These are phyloP conservation scores for Drosophila paulistorum DNA, from an alignment of 1,140 invertebrate species.

Conservation along the genomic window DNA sequence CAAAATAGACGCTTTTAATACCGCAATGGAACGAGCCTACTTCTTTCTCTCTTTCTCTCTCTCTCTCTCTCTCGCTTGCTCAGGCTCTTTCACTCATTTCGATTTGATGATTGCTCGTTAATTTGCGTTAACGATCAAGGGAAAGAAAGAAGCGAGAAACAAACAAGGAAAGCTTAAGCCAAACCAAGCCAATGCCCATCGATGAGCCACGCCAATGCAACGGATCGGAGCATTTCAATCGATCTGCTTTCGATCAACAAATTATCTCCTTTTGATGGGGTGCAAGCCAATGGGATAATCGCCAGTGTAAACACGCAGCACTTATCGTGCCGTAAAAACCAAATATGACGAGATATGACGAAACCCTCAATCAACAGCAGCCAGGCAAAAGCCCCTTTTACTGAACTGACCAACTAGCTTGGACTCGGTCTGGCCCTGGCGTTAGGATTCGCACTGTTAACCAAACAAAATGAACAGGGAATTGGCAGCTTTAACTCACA, in stretches of 20 bases:
- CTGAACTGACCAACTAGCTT: constrained; percentile 47
- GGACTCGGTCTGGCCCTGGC: constrained; percentile 32
- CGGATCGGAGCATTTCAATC: constrained; percentile 32
- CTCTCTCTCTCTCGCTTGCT: constrained; percentile 22
- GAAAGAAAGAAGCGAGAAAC: constrained; percentile 40
- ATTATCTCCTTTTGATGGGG: constrained; percentile 79
- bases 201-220: constrained; percentile 28
- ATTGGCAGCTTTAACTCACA: background rate
- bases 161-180: constrained; percentile 66
- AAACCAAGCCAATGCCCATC: constrained; percentile 20
- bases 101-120: constrained; percentile 82
- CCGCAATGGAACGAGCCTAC: constrained; percentile 29
- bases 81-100: constrained; percentile 47
- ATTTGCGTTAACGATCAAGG: constrained; percentile 79
- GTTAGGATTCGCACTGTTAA: constrained; percentile 78
- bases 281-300: constrained; percentile 67
- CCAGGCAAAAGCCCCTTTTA: constrained; percentile 11
- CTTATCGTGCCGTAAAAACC: constrained; percentile 63
- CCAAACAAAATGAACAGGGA: constrained; percentile 49
- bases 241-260: constrained; percentile 62
- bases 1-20: constrained; percentile 71
- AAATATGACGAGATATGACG: constrained; percentile 62
- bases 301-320: constrained; percentile 74
- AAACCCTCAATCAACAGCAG: constrained; percentile 62
- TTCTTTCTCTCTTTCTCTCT: too few species aligned